Evolutionary conservation across 2,113 vertebrate species (phyloP).

Genomic region (Cygnus atratus): DNA sequence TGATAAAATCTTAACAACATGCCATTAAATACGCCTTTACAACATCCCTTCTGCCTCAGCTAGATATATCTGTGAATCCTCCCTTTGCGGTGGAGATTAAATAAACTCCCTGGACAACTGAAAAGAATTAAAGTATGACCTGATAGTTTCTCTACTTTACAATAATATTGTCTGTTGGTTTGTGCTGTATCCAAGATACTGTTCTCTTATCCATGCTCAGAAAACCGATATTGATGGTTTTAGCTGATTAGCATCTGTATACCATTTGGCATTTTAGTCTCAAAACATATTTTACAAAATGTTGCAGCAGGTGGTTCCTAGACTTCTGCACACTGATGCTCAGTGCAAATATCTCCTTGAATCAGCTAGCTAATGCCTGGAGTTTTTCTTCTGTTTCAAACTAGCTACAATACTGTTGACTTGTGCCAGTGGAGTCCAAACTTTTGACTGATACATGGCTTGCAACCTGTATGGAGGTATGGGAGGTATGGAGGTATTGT

Average conservation of each 20-base stretch:
- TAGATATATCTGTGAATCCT: slow-evolving; percentile 36
- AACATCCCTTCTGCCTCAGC: background rate
- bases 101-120: slow-evolving; percentile 14
- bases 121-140: slow-evolving; percentile 55
- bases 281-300: slow-evolving; percentile 43
- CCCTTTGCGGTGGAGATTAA: slow-evolving; percentile 48
- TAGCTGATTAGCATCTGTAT: slow-evolving; percentile 56
- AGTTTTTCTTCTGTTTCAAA: background rate
- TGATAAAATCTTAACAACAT: slow-evolving; percentile 60
- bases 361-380: background rate
- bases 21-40: slow-evolving; percentile 55
- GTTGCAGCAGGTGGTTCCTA: slow-evolving; percentile 12
- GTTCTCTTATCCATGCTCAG: slow-evolving; percentile 40
- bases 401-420: background rate
- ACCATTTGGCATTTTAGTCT: slow-evolving; percentile 37
- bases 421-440: background rate
- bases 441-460: background rate
- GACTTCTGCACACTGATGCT: background rate
- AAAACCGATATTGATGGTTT: slow-evolving; percentile 51
- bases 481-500: background rate
- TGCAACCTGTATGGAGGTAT: background rate
- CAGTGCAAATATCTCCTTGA: background rate
- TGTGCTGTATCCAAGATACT: slow-evolving; percentile 58
- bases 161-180: slow-evolving; percentile 41
- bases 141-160: slow-evolving; percentile 40